phyloP scores from a whole-genome alignment of 2,797 vertebrate species.

The Melanotaenia parkinsoni region DNA sequence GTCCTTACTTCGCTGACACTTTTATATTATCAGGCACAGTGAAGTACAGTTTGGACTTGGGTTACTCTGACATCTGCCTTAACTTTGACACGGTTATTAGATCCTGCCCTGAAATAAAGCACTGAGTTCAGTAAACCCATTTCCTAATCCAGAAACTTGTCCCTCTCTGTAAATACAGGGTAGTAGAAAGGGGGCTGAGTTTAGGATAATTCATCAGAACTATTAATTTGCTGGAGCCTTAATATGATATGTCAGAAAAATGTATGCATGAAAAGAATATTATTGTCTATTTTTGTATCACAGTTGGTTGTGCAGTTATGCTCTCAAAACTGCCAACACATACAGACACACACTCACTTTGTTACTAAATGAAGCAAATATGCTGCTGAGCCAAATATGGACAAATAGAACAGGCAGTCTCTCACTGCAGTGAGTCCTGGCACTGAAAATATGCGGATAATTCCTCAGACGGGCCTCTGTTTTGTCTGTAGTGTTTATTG shows the following conservation, averaged over 20 bases:
- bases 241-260: conserved; percentile 15
- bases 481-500: conserved; percentile 9
- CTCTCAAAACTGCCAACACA: background rate
- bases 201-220: background rate
- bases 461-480: conserved; percentile 33
- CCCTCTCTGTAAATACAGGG: background rate
- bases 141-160: background rate
- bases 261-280: conserved; percentile 10
- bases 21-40: background rate
- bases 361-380: conserved; percentile 33
- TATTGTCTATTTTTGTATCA: conserved; percentile 1
- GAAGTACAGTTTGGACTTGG: background rate
- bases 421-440: conserved; percentile 26
- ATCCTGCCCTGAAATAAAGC: background rate
- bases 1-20: background rate
- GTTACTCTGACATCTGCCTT: conserved; percentile 13
- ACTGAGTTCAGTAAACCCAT: background rate
- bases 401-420: conserved; percentile 19
- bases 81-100: background rate
- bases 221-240: background rate
- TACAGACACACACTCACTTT: conserved; percentile 1
- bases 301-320: background rate
- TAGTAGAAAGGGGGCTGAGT: background rate
- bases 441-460: conserved; percentile 36
- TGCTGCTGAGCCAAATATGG: conserved; percentile 50